Evolutionary conservation across 2,797 vertebrate genomes (phyloP), one percentile per base, ranked within the genome.

Genomic region (Cacajao melanocephalus): DNA sequence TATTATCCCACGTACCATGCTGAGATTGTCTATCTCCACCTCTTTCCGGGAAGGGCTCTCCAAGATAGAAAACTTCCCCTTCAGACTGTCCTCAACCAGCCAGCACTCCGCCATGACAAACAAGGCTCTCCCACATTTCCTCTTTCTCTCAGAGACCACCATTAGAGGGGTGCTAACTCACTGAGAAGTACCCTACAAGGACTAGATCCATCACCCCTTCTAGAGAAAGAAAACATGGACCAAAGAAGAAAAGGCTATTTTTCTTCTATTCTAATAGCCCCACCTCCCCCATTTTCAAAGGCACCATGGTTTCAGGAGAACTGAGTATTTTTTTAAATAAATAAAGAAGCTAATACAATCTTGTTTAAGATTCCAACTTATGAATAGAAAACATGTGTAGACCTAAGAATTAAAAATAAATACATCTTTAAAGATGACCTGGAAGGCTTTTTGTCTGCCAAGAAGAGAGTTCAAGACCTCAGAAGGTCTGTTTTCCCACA

Each of bases 381-480:
- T 94, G 97, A 95, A 96, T 39, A 95, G 57, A 97, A 98, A 96
- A 93, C 64, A 82, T 75, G 44, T 97, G 55, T 55, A 96, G 64
- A 94, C 46, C 55, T 92, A 93, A 97, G 48, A 93, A 93, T 88
- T 92, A 93, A 97, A 97, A 97, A 94, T 90, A 92, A 97, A 93
- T 46, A 61, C 55, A 44, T 72, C 61, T 95, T 96, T 92, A 88
- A 96, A 88, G n/a, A 80, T 94, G 55, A 94, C 39, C 88, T 90
- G 44, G 70, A 73, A 96, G 41, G 17, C 17, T 82, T 93, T 79
- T 89, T 87, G 86, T 26, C 85, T 95, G 84, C 93, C 94, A 97
- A 93, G 84, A 90, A 90, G 36, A 95, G 73, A 92, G 82, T 93
- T 96, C 50, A 93, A 93, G 78, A 92, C 46, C 67, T 87, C 44